Evolutionary conservation across 2,797 vertebrate species (phyloP).

Genomic region (Hemitrygon akajei): DNA sequence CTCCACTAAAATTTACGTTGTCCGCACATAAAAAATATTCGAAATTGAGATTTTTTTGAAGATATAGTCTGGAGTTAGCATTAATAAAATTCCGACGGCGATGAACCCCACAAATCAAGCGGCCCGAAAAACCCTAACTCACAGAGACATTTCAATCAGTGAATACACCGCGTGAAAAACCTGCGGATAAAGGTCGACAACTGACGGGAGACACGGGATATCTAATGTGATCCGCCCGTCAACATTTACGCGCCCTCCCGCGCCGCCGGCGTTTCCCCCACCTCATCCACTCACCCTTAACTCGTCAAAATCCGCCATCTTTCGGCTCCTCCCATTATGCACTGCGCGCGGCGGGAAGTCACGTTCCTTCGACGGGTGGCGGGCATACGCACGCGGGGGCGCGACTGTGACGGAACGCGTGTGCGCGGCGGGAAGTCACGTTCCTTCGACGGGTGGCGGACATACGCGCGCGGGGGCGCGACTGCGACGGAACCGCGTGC

Average conservation of each 20-base stretch:
- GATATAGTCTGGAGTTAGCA: not conserved
- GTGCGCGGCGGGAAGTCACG: not conserved
- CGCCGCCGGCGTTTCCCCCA: not conserved
- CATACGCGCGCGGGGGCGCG: too few species aligned
- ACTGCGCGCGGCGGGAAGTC: conserved; percentile 41
- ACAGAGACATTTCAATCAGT: not conserved
- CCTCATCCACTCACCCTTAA: conserved; percentile 66
- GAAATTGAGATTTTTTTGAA: not conserved
- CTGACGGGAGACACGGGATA: too few species aligned
- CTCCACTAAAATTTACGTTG: not conserved
- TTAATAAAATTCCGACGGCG: not conserved
- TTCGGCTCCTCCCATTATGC: conserved; percentile 62
- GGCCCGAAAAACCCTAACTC: not conserved
- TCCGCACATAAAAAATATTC: not conserved
- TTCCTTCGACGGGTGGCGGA: too few species aligned
- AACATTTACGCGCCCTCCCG: not conserved
- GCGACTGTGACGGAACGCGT: not conserved
- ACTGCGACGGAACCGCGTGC: too few species aligned
- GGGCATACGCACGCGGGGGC: not conserved
- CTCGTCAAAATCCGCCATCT: conserved; percentile 81
- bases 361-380: conserved; percentile 39
- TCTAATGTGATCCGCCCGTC: too few species aligned
- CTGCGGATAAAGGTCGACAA: too few species aligned
- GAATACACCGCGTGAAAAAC: not conserved
- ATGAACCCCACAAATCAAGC: too few species aligned